Evolutionary conservation across 2,888 invertebrate genomes (phyloP).

Genomic region (Carterocephalus palaemon): DNA sequence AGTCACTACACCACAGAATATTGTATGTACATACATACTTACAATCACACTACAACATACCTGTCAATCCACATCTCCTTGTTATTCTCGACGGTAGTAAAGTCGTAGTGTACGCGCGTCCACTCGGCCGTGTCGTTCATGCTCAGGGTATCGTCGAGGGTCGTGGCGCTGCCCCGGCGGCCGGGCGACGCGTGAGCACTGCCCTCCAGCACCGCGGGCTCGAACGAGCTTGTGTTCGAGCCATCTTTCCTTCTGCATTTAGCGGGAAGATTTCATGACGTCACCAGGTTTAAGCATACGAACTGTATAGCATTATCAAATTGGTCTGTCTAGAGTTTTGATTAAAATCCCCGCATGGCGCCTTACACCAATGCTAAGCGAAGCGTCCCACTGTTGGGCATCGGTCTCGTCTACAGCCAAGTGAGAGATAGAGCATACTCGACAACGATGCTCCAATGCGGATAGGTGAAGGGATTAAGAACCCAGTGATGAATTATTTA

Average conservation of each 20-base stretch:
- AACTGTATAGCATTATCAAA: no score
- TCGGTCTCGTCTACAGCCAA: no score
- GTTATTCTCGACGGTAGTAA: constrained; percentile 48
- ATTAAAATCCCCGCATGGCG: no score
- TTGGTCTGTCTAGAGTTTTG: no score
- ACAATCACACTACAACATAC: constrained; percentile 35
- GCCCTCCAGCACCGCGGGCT: constrained; percentile 48
- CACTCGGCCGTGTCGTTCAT: constrained; percentile 68
- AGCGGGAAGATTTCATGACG: not conserved
- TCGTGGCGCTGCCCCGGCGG: constrained; percentile 61
- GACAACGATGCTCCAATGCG: no score
- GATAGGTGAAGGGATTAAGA: no score
- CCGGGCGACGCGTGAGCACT: constrained; percentile 50
- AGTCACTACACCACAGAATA: no score
- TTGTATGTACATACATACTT: not conserved
- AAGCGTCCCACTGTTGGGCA: no score
- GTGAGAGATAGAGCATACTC: no score
- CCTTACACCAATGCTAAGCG: no score
- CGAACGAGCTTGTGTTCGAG: constrained; percentile 67
- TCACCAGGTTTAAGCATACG: no score
- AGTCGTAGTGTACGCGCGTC: constrained; percentile 67
- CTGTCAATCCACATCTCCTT: constrained; percentile 74
- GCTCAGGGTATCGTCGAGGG: constrained; percentile 69
- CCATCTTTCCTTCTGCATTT: constrained; percentile 54
- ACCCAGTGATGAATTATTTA: no score